Conservation (phyloP, 2,888 invertebrate species). For the Gymnocheta viridis region DNA sequence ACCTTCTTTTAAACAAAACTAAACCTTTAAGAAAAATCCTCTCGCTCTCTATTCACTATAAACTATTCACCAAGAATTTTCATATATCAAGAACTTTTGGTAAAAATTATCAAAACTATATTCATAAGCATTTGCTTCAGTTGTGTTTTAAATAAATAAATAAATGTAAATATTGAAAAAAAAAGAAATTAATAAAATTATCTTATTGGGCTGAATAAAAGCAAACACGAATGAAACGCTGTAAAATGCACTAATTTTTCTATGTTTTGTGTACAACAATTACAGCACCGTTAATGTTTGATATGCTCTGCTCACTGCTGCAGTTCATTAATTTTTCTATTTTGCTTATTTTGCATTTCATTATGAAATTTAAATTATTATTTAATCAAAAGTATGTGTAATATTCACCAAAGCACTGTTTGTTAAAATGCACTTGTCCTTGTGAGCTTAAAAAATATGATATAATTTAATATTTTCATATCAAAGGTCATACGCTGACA, state of each 20-base stretch:
- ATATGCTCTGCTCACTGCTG: neutral
- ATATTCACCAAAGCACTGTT: neutral
- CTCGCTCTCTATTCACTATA: conserved; percentile 58
- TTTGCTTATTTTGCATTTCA: neutral
- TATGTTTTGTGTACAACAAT: conserved; percentile 24
- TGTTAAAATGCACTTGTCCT: neutral
- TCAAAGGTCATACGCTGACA: too few relatives aligned
- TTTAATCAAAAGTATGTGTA: neutral
- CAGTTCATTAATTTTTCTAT: neutral
- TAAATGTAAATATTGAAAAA: conserved; percentile 47
- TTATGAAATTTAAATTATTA: neutral
- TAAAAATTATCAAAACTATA: conserved; percentile 42
- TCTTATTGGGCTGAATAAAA: conserved; percentile 5
- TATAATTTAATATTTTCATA: neutral
- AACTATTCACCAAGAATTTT: conserved; percentile 44
- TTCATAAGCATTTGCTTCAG: conserved; percentile 66
- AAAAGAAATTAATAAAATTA: neutral
- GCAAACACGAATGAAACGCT: conserved; percentile 26
- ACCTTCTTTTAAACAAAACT: conserved; percentile 32
- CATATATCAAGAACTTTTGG: conserved; percentile 39
- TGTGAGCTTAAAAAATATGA: neutral
- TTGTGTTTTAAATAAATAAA: conserved; percentile 61
- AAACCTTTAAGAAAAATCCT: conserved; percentile 40
- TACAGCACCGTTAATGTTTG: conserved; percentile 11
- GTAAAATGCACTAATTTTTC: conserved; percentile 32